A percentile compares a stretch with the other conserved stretches of the same genome.
Conservation (phyloP, 2,113 vertebrate species). For the Charadrius vociferus region DNA sequence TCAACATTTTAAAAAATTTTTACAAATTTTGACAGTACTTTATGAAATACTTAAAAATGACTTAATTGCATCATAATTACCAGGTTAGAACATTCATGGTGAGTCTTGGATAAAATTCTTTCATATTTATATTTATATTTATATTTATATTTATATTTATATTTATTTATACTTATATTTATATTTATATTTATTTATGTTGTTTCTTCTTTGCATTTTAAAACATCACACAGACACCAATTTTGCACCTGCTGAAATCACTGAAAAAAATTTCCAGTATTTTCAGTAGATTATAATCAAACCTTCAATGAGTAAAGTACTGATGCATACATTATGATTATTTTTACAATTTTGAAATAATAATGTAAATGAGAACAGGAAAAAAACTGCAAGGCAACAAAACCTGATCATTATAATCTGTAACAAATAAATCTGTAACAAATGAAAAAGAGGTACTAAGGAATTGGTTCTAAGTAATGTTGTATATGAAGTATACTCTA, state of each 20-base stretch:
- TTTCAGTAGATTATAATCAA: background rate
- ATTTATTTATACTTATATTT: background rate
- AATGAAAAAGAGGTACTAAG: background rate
- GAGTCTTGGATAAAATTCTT: background rate
- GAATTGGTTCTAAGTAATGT: background rate
- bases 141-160: background rate
- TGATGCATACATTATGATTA: background rate
- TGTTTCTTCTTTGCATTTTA: background rate
- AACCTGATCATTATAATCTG: background rate
- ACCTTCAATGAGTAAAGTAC: background rate
- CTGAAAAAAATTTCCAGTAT: background rate
- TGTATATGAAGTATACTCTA: background rate
- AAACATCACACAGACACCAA: background rate
- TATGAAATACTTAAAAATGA: background rate
- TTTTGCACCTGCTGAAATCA: background rate
- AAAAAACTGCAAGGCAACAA: background rate
- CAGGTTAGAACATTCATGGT: background rate
- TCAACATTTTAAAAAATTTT: background rate
- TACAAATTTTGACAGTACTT: background rate
- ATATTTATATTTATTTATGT: background rate
- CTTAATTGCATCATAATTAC: background rate
- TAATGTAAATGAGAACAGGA: background rate
- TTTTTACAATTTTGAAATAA: background rate
- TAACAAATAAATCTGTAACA: background rate
- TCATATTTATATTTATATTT: background rate